Conservation (phyloP, 2,888 invertebrate species). For the Amblyteles armatorius region DNA sequence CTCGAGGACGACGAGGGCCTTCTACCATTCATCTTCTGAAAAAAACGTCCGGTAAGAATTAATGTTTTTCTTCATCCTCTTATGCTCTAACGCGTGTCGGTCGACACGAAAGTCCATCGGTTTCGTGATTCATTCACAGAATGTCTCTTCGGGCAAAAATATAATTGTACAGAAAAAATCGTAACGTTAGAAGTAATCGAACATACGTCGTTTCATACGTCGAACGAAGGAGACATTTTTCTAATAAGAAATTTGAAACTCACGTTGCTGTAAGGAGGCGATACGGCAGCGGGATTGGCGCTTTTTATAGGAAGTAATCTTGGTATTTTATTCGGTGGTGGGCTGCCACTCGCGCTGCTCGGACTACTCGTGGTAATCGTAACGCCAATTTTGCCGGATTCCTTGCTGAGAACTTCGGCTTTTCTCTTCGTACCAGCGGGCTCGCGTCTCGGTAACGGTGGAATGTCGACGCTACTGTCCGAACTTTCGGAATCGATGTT, state of each 20-base stretch:
- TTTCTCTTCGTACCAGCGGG: constrained; percentile 92
- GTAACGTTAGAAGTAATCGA: not conserved
- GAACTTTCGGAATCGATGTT: constrained; percentile 87
- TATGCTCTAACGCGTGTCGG: not conserved
- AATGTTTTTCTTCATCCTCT: not conserved
- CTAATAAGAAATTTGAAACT: constrained; percentile 58
- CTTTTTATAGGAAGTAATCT: constrained; percentile 83
- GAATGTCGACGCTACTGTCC: constrained; percentile 87
- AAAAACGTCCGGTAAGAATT: constrained; percentile 56
- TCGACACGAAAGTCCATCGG: not conserved
- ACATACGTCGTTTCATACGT: not conserved
- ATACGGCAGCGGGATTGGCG: constrained; percentile 77
- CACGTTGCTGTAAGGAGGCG: constrained; percentile 81
- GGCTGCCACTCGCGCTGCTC: constrained; percentile 84
- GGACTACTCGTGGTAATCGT: constrained; percentile 92
- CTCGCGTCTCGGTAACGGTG: constrained; percentile 86
- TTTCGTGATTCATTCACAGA: not conserved
- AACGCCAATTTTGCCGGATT: constrained; percentile 96
- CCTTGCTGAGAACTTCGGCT: constrained; percentile 93
- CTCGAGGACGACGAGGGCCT: constrained; percentile 84
- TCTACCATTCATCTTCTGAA: constrained; percentile 86
- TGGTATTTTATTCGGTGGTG: constrained; percentile 86
- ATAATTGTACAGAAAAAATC: not conserved
- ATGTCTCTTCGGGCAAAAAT: not conserved
- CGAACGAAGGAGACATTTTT: not conserved